phyloP scores from a whole-genome alignment of 2,888 invertebrate genomes.

The Athalia cordata region DNA sequence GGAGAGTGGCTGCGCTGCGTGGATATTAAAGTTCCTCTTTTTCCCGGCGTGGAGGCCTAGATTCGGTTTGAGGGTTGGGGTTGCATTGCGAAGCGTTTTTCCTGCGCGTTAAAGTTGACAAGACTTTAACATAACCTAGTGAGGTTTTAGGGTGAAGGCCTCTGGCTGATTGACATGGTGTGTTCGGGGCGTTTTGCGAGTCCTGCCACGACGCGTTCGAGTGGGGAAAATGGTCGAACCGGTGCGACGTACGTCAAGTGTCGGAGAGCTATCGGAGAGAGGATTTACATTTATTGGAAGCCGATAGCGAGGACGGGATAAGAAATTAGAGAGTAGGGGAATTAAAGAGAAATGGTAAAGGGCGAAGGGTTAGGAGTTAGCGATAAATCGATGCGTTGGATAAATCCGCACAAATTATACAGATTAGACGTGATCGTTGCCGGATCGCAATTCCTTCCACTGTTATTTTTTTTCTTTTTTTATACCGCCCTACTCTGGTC shows the following conservation, averaged over 20 bases:
- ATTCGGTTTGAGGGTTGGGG: too few species aligned
- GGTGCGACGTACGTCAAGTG: conserved; percentile 11
- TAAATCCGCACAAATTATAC: conserved; percentile 58
- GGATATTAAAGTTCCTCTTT: conserved; percentile 30
- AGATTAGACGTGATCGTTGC: conserved; percentile 56
- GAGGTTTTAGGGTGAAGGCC: neutral
- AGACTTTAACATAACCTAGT: neutral
- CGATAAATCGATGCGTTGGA: conserved; percentile 53
- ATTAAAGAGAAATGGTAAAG: neutral
- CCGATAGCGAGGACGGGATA: neutral
- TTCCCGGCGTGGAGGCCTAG: neutral
- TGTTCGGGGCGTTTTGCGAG: neutral
- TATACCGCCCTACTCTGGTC: conserved; percentile 15
- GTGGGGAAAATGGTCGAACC: neutral
- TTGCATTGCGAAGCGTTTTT: too few species aligned
- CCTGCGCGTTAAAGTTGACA: neutral
- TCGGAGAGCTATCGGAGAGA: neutral
- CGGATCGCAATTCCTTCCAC: conserved; percentile 41
- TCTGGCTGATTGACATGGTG: neutral
- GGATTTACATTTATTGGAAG: conserved; percentile 8
- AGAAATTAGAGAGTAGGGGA: neutral
- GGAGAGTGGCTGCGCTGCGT: conserved; percentile 1
- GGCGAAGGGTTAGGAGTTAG: conserved; percentile 19
- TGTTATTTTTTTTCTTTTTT: conserved; percentile 27
- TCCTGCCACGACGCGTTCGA: neutral